A percentile compares a stretch with the other conserved stretches of the same genome.
phyloP scores from a whole-genome alignment of 1,140 invertebrate species.

The Anthonomus grandis region DNA sequence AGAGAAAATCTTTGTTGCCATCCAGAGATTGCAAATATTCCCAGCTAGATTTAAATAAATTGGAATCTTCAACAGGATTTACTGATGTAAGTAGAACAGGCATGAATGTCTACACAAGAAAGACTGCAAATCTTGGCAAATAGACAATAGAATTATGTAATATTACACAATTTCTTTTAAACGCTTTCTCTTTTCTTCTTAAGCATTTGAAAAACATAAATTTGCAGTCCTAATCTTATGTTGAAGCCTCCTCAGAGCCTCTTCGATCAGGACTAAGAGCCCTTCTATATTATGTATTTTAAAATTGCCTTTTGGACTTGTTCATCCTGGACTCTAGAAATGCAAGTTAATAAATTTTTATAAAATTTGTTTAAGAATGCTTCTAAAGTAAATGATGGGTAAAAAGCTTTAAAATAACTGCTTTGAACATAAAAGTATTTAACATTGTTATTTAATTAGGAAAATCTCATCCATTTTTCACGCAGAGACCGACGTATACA shows the following conservation, averaged over 20 bases:
- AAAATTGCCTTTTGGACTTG: too few species aligned
- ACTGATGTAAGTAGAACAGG: slow-evolving; percentile 1
- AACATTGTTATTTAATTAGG: too few species aligned
- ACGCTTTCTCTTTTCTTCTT: background rate
- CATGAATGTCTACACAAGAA: background rate
- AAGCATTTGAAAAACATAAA: background rate
- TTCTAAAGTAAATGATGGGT: background rate
- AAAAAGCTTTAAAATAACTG: background rate
- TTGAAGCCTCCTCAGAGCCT: background rate
- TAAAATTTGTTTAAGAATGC: background rate
- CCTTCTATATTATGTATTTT: slow-evolving; percentile 2
- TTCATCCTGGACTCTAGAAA: too few species aligned
- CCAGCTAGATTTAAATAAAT: too few species aligned
- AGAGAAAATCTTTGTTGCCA: background rate
- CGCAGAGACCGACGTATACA: too few species aligned
- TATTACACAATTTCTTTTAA: too few species aligned
- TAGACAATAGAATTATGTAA: too few species aligned
- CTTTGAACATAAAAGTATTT: background rate
- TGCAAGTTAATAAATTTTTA: background rate
- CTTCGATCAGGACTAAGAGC: background rate
- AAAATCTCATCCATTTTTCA: too few species aligned
- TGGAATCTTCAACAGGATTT: background rate
- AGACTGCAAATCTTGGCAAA: background rate
- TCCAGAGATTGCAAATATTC: background rate
- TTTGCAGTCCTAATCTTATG: background rate